These are phyloP conservation scores for Hyposoter dolosus DNA, from an alignment of 2,888 invertebrate genomes.

Conservation along the genomic window DNA sequence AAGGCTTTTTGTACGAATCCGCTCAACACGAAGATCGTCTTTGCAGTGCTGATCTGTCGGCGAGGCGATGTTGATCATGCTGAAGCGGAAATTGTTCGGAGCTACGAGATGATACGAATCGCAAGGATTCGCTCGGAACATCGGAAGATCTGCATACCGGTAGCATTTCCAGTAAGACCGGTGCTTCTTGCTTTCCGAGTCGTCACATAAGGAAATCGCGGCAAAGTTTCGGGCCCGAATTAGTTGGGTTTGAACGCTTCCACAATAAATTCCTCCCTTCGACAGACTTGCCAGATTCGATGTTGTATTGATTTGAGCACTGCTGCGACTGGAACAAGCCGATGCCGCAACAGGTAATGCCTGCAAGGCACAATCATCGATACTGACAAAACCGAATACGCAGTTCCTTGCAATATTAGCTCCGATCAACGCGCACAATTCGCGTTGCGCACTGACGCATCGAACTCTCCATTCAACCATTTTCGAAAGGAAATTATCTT, in stretches of 20 bases:
- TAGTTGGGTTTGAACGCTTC: conserved; percentile 46
- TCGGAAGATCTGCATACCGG: conserved; percentile 22
- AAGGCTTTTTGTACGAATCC: not conserved
- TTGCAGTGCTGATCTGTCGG: not conserved
- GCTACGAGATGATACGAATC: not conserved
- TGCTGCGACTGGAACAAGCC: conserved; percentile 72
- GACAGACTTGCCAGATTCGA: not conserved
- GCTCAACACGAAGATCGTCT: not conserved
- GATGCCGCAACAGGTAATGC: conserved; percentile 73
- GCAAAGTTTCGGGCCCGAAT: conserved; percentile 73
- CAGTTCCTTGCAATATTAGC: not conserved
- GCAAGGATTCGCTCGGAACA: too few relatives aligned
- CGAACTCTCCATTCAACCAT: not conserved
- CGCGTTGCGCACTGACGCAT: too few relatives aligned
- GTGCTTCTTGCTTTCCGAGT: conserved; percentile 76
- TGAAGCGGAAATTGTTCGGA: not conserved
- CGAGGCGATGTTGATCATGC: not conserved
- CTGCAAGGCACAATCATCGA: conserved; percentile 74
- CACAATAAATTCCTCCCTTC: conserved; percentile 19
- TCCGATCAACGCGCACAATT: not conserved
- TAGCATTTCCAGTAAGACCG: conserved; percentile 80
- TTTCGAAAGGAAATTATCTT: not conserved
- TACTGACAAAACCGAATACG: conserved; percentile 40
- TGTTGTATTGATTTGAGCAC: conserved; percentile 38
- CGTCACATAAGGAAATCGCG: conserved; percentile 81